Base-by-base conservation (phyloP, 2,797 vertebrate genomes). In the Syngnathus rostellatus region DNA sequence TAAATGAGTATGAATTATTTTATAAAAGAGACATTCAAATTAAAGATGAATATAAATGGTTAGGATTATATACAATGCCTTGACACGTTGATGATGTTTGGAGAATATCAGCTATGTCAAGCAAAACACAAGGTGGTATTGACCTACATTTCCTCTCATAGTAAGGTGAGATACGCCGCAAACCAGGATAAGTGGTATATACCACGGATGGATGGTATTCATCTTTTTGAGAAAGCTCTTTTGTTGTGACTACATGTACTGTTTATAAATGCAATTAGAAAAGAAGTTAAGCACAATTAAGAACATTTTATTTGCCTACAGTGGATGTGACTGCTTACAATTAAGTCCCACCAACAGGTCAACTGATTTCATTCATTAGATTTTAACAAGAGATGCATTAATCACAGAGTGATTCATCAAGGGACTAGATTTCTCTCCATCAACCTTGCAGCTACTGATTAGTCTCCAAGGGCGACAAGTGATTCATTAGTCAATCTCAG, bases 361-460 rank as follows among this genome's bases (percentile, higher is more conserved):
- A 8, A 63, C 45, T 69, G 70, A 75, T 80, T 75, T 71, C 61
- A 69, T 79, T 75, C 66, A 76, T 81, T 80, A 75, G 70, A 65
- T 57, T 60, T 43, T 62, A 71, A n/a, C 54, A 59, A 76, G 67
- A 62, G 64, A 64, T 66, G 68, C 51, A 76, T 73, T 80, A 78
- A 80, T 81, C 50, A 39, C 23, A 31, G 3, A 76, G 69, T 63
- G 72, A 80, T 83, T 84, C 72, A 86, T 83, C 73, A 71, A 68
- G 66, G 66, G 51, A 79, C 68, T 72, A 68, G 71, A 81, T 77
- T 72, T 72, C 39, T 43, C 68, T 62, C 51, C 65, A 70, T 80
- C 79, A 77, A 73, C 79, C 66, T 83, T 74, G 68, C 68, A 69
- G 62, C 73, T 71, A 58, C 75, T 78, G 81, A 86, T 87, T 81